These are phyloP conservation scores for Columba livia DNA, from an alignment of 2,113 vertebrate species.

Conservation along the genomic window DNA sequence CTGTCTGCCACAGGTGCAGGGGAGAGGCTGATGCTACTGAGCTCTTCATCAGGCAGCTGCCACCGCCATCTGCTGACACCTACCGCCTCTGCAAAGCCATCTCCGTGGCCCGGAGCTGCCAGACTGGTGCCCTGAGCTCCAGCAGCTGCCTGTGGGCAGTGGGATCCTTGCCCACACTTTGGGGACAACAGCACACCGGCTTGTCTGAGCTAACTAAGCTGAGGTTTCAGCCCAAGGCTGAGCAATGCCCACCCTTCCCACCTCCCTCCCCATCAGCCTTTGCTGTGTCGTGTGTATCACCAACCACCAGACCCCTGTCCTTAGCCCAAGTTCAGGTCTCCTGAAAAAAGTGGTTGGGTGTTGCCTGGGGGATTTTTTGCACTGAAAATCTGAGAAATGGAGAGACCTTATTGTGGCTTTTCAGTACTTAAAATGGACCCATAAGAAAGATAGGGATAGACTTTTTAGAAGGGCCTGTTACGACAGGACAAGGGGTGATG, in stretches of 20 bases:
- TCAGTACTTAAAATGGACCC: too few species aligned
- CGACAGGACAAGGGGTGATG: too few species aligned
- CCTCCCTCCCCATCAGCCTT: not conserved
- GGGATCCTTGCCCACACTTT: not conserved
- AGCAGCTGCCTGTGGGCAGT: not conserved
- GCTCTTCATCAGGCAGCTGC: not conserved
- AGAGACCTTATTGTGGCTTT: too few species aligned
- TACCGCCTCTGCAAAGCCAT: fast-evolving
- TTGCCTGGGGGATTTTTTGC: not conserved
- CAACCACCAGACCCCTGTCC: fast-evolving
- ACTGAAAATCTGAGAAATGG: not conserved
- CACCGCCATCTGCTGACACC: not conserved
- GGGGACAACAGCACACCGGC: fast-evolving
- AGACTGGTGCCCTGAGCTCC: fast-evolving
- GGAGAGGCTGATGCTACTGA: not conserved
- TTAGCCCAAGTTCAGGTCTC: not conserved
- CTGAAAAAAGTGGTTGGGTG: not conserved
- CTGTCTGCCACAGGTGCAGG: fast-evolving
- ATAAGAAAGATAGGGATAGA: too few species aligned
- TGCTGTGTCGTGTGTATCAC: not conserved
- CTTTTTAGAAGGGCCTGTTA: too few species aligned
- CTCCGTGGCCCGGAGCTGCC: not conserved
- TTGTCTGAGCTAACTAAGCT: not conserved
- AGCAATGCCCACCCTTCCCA: not conserved
- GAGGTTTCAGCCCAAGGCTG: not conserved